phyloP scores from a whole-genome alignment of 2,113 vertebrate species.

The Formicarius rufipectus region DNA sequence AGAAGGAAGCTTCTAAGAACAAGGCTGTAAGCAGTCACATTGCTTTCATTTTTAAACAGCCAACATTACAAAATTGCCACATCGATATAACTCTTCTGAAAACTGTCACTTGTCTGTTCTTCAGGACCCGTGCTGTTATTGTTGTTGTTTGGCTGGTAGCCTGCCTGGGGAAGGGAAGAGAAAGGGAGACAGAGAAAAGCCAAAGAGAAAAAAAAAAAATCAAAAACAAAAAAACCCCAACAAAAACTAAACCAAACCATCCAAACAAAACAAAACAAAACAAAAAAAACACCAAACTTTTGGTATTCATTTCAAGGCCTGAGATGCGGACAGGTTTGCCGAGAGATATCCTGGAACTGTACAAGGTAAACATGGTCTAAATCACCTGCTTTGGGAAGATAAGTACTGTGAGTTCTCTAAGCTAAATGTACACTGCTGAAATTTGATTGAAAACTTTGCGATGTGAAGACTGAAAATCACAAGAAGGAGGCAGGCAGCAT shows the following conservation, averaged over 20 bases:
- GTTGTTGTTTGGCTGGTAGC: not conserved
- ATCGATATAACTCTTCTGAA: not conserved
- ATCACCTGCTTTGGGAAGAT: constrained; percentile 73
- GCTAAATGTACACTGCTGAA: constrained; percentile 64
- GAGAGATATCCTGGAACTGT: constrained; percentile 36
- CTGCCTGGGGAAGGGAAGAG: not conserved
- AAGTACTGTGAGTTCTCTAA: constrained; percentile 51
- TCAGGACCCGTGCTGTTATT: not conserved
- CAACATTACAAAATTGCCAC: not conserved
- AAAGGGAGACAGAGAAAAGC: not conserved
- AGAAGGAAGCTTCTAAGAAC: constrained; percentile 24
- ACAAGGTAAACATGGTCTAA: constrained; percentile 61
- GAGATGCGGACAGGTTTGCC: constrained; percentile 26
- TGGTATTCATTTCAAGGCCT: constrained; percentile 49
- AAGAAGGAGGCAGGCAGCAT: constrained; percentile 56
- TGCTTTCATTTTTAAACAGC: not conserved
- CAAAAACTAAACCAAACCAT: too few species aligned
- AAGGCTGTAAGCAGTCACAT: not conserved
- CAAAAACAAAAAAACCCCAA: not conserved
- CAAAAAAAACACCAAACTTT: not conserved
- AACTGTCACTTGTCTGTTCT: not conserved
- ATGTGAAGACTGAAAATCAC: constrained; percentile 73
- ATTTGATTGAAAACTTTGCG: constrained; percentile 75
- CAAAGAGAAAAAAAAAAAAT: not conserved
- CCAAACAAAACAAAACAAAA: not conserved